These are phyloP conservation scores for Rhynchomys soricoides DNA, from an alignment of 2,113 vertebrate species.

Conservation along the genomic window DNA sequence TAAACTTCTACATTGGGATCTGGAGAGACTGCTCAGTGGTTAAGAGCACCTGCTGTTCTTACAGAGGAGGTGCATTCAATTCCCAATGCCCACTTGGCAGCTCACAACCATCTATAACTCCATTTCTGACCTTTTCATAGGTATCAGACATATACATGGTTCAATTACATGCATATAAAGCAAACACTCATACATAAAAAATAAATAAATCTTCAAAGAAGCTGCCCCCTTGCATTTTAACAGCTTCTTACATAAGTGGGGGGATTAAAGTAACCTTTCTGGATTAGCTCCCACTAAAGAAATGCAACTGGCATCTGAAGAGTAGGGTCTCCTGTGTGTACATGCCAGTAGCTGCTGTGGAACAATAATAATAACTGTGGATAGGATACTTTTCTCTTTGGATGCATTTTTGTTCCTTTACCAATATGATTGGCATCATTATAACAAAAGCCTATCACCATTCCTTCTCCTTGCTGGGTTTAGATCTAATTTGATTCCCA, in stretches of 20 bases:
- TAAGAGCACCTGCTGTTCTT: background rate
- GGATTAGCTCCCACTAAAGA: slow-evolving; percentile 11
- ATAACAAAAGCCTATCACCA: background rate
- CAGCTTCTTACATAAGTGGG: background rate
- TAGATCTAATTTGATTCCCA: background rate
- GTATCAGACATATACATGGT: too few relatives aligned
- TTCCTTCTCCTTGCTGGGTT: background rate
- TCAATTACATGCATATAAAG: background rate
- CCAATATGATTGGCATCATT: background rate
- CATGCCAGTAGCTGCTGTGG: background rate
- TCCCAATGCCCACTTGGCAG: background rate
- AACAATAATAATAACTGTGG: slow-evolving; percentile 9
- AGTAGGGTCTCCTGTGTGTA: background rate
- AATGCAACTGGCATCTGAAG: background rate
- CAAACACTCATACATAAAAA: background rate
- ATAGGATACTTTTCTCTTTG: background rate
- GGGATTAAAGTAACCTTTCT: slow-evolving; percentile 48
- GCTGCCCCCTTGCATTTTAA: background rate
- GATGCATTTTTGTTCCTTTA: background rate
- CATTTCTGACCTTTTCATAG: background rate
- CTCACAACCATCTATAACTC: background rate
- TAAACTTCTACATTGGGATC: background rate
- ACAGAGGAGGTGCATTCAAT: background rate
- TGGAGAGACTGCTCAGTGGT: background rate
- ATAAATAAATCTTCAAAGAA: background rate